Base-by-base conservation (phyloP, 2,113 vertebrate genomes). In the Plotosus lineatus region DNA sequence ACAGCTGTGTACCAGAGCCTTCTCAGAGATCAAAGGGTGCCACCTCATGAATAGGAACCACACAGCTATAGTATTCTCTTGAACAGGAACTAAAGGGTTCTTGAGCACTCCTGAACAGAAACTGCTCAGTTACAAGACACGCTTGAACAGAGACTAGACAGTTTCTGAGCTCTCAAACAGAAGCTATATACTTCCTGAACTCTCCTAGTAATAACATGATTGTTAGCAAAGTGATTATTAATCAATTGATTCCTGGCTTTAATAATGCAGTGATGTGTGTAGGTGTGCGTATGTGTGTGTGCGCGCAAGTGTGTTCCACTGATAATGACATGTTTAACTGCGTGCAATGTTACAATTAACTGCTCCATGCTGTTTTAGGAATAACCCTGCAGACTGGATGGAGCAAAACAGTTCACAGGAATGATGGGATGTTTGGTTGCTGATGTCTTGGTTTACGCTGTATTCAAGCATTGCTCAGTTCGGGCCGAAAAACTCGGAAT, bases 351-450 rank as follows among this genome's bases (percentile, higher is more conserved):
- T 36, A 33, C 28, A 17, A 1, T n/a, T n/a, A n/a, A 7, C 10
- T 1, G 56, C 56, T 58, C 14, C 28, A 2, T 33, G 1, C 12
- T 15, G 28, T 15, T 38, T 65, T 9, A 65, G 10, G 60, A 2
- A 10, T 3, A 38, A 63, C 60, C 58, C 28, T 3, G 19, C 61
- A 72, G 42, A 3, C 61, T 48, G 9, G 46, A 17, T 17, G 3
- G 40, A 31, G 55, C 28, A 50, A 51, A 77, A 21, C 46, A 12
- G 28, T 10, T 63, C 23, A 55, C 28, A 48, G 40, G n/a, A 75
- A 82, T 83, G 79, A 80, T 56, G 78, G 53, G 38, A 72, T 50
- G 44, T 46, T 17, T 69, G 48, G 68, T n/a, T 72, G 61, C 36
- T 26, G 48, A 50, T 19, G 19, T 40, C 26, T 55, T 68, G 80